Evolutionary conservation across 2,113 vertebrate species (phyloP).

Genomic region (Caretta caretta): DNA sequence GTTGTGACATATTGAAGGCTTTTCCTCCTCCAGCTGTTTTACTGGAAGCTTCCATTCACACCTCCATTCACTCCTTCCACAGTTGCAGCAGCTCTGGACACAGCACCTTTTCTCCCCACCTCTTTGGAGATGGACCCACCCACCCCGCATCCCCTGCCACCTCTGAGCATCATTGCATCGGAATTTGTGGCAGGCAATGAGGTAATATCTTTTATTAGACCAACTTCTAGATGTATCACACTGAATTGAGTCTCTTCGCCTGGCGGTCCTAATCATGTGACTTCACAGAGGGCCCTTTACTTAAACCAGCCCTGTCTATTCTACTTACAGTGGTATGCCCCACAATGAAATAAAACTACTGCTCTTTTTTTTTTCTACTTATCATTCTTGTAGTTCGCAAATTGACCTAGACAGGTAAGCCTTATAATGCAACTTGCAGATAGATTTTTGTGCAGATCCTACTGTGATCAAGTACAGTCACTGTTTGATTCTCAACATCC

Average conservation of each 20-base stretch:
- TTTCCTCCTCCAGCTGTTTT: neutral
- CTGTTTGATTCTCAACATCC: slow-evolving; percentile 63
- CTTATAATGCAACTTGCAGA: slow-evolving; percentile 64
- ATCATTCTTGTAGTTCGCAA: slow-evolving; percentile 65
- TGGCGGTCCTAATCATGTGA: neutral
- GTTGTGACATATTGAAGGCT: neutral
- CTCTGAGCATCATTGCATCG: neutral
- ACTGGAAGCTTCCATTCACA: neutral
- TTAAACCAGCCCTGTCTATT: slow-evolving; percentile 19
- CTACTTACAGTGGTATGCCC: neutral
- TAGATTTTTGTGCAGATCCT: slow-evolving; percentile 69
- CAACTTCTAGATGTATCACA: neutral
- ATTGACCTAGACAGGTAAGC: slow-evolving; percentile 67
- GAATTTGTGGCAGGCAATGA: neutral
- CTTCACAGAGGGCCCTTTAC: neutral
- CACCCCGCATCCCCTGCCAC: neutral
- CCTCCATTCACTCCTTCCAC: neutral
- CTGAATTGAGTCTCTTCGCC: neutral
- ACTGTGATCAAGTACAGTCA: slow-evolving; percentile 70
- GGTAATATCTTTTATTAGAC: neutral
- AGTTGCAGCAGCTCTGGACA: neutral
- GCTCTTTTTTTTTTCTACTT: slow-evolving; percentile 36
- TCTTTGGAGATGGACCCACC: neutral
- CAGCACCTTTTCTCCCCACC: neutral
- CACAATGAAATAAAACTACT: slow-evolving; percentile 59